Percentiles rank a stretch among this genome's conserved stretches.
phyloP scores from a whole-genome alignment of 2,113 vertebrate species.

The Scartelaos histophorus region DNA sequence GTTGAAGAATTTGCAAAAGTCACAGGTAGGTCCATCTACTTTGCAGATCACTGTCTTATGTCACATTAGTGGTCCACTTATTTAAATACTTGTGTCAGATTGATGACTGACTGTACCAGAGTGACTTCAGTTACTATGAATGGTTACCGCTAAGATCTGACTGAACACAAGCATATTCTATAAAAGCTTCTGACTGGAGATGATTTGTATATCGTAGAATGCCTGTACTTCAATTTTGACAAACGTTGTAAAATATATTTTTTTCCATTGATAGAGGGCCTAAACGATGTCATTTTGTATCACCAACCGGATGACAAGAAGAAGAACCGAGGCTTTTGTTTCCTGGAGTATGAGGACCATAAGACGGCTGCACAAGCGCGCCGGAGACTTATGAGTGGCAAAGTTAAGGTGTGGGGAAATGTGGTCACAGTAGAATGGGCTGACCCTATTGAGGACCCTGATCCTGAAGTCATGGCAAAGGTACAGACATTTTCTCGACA shows the following conservation, averaged over 20 bases:
- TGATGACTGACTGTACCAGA: conserved; percentile 61
- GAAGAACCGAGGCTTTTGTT: conserved; percentile 98
- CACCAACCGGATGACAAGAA: conserved; percentile 99
- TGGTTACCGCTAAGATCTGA: conserved; percentile 75
- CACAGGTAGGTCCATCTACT: conserved; percentile 83
- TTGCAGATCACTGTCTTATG: background rate
- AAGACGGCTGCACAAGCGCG: conserved; percentile 98
- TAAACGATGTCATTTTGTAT: conserved; percentile 99
- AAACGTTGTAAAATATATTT: conserved; percentile 5
- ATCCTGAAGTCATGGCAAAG: conserved; percentile 99
- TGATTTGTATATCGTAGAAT: background rate
- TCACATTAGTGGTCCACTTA: background rate
- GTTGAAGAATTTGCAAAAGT: conserved; percentile 99
- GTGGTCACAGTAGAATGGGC: conserved; percentile 99
- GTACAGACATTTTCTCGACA: conserved; percentile 70
- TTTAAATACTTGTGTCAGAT: conserved; percentile 46
- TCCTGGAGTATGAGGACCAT: conserved; percentile 99
- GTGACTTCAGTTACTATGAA: conserved; percentile 63
- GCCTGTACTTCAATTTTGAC: background rate
- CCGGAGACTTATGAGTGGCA: conserved; percentile 97
- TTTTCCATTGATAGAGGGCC: conserved; percentile 83
- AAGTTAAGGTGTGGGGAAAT: conserved; percentile 99
- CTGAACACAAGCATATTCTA: conserved; percentile 23
- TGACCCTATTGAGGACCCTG: conserved; percentile 98
- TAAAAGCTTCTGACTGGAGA: background rate